Conservation (phyloP, 1,140 invertebrate genomes). For the Drosophila ironensis region DNA sequence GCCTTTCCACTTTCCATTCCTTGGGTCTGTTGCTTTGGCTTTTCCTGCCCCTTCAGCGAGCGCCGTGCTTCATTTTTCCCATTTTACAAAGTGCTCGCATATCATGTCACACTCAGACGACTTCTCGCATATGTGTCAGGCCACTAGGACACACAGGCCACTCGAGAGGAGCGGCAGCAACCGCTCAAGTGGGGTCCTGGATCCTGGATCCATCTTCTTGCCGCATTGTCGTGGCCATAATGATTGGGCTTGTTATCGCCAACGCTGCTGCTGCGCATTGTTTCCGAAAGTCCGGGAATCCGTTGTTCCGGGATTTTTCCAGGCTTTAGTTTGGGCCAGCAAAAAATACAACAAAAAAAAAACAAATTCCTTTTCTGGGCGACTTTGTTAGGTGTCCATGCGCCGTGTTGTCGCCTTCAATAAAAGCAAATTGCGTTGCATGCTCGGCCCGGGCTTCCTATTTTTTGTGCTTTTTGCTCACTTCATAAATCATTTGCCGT, state of each 20-base stretch:
- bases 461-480: conserved; percentile 44
- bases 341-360: conserved; percentile 9
- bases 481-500: conserved; percentile 75
- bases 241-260: conserved; percentile 79
- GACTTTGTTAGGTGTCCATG: conserved; percentile 20
- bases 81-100: conserved; percentile 81
- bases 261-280: conserved; percentile 63
- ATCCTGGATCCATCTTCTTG: conserved; percentile 22
- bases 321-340: conserved; percentile 13
- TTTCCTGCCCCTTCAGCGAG: conserved; percentile 7
- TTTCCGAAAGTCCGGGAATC: conserved; percentile 51
- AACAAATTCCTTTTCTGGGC: conserved; percentile 9
- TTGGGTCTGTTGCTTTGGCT: not conserved
- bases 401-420: conserved; percentile 62
- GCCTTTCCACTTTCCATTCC: not conserved
- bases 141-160: conserved; percentile 34
- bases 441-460: conserved; percentile 53
- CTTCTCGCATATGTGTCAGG: conserved; percentile 72
- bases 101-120: conserved; percentile 80
- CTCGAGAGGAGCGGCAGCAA: conserved; percentile 40
- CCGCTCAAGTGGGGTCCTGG: conserved; percentile 43
- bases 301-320: conserved; percentile 14
- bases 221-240: conserved; percentile 63
- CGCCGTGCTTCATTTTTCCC: conserved; percentile 64
- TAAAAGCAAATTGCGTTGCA: conserved; percentile 79